Evolutionary conservation across 2,797 vertebrate species (phyloP).

Genomic region (Lateolabrax maculatus): DNA sequence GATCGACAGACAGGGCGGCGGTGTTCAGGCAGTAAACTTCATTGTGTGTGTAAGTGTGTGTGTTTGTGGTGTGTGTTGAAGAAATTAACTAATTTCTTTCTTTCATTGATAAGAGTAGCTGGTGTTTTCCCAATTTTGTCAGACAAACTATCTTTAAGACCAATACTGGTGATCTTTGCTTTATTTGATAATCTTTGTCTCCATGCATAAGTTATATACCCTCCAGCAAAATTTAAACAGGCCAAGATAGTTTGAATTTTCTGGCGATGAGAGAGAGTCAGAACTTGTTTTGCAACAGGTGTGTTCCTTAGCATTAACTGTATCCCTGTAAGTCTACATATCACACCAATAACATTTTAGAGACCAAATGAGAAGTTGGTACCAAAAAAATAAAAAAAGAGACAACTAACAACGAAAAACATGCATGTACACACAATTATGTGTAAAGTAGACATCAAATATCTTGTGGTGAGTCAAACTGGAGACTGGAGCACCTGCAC

Average conservation of each 20-base stretch:
- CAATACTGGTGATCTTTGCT: background rate
- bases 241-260: background rate
- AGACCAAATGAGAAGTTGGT: background rate
- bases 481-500: too few species aligned
- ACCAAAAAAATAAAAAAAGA: background rate
- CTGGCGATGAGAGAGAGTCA: background rate
- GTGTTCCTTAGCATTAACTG: background rate
- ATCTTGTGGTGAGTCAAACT: too few species aligned
- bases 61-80: background rate
- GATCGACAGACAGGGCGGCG: slow-evolving; percentile 46
- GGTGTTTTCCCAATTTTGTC: background rate
- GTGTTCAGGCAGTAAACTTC: slow-evolving; percentile 30
- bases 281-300: background rate
- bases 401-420: background rate
- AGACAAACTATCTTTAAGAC: background rate
- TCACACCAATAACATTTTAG: background rate
- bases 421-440: background rate
- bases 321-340: background rate
- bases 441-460: background rate
- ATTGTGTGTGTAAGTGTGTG: background rate
- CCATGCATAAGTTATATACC: background rate
- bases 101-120: background rate
- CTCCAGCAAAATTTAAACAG: background rate
- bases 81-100: too few species aligned
- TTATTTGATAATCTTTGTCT: background rate